phyloP scores from a whole-genome alignment of 2,113 vertebrate species.

The Himantopus leucocephalus region DNA sequence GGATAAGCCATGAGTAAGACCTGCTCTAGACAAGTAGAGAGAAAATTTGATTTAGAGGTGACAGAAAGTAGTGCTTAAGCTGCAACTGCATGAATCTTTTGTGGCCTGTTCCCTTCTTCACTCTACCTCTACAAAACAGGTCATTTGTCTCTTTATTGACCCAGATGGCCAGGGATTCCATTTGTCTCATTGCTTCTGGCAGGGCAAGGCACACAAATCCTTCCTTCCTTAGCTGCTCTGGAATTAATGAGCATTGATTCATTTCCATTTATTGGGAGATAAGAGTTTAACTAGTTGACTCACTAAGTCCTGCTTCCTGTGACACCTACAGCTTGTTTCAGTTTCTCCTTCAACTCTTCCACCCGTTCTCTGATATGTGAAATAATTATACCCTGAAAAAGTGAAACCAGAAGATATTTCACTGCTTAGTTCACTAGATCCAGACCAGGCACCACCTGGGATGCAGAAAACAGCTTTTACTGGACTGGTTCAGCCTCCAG shows the following conservation, averaged over 20 bases:
- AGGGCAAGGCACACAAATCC: background rate
- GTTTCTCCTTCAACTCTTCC: background rate
- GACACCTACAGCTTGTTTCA: background rate
- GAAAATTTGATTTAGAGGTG: background rate
- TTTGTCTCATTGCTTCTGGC: background rate
- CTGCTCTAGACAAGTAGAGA: background rate
- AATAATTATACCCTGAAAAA: background rate
- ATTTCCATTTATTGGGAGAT: background rate
- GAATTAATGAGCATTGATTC: background rate
- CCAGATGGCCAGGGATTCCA: background rate
- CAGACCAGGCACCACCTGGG: background rate
- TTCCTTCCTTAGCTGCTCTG: background rate
- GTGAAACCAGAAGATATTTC: background rate
- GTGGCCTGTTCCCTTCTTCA: background rate
- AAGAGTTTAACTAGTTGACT: background rate
- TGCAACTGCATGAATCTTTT: background rate
- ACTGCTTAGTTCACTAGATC: background rate
- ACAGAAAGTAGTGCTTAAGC: background rate
- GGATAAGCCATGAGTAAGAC: background rate
- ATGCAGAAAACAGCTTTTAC: background rate
- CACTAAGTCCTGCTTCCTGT: background rate
- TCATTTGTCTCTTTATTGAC: background rate
- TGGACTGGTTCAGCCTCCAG: background rate
- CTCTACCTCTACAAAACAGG: background rate
- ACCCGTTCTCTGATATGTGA: background rate